Conservation (phyloP, 2,113 vertebrate species). For the Benitochromis conjunctus region DNA sequence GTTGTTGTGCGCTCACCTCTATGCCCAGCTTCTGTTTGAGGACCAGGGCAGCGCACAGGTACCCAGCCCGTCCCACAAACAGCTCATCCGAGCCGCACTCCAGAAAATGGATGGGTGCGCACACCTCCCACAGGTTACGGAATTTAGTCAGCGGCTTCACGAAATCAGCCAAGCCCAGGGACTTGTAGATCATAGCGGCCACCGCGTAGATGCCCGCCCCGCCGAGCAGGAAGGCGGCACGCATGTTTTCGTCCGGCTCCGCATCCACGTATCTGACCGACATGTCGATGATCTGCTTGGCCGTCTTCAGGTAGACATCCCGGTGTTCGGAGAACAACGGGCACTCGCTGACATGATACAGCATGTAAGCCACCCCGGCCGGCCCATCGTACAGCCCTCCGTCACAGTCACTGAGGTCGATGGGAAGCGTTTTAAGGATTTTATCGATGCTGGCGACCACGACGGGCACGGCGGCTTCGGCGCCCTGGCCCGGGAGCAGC, state of each 20-base stretch:
- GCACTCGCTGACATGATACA: constrained; percentile 83
- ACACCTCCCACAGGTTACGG: constrained; percentile 79
- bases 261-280: constrained; percentile 76
- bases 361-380: constrained; percentile 86
- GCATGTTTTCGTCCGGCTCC: constrained; percentile 80
- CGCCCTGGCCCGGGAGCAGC: constrained; percentile 73
- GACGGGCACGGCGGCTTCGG: constrained; percentile 69
- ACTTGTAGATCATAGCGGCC: constrained; percentile 82
- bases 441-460: constrained; percentile 77
- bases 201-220: constrained; percentile 83
- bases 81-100: constrained; percentile 89
- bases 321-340: constrained; percentile 76
- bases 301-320: constrained; percentile 77
- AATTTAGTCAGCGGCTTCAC: constrained; percentile 80
- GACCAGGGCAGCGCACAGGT: constrained; percentile 84
- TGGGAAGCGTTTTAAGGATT: constrained; percentile 77
- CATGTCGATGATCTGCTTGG: constrained; percentile 82
- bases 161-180: constrained; percentile 78
- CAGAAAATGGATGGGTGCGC: constrained; percentile 80
- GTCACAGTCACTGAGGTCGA: constrained; percentile 64
- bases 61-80: constrained; percentile 85
- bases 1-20: constrained; percentile 74
- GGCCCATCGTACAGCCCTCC: constrained; percentile 83
- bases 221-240: constrained; percentile 83
- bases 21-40: constrained; percentile 84